Evolutionary conservation across 2,888 invertebrate genomes (phyloP).

Genomic region (Melinaea marsaeus): DNA sequence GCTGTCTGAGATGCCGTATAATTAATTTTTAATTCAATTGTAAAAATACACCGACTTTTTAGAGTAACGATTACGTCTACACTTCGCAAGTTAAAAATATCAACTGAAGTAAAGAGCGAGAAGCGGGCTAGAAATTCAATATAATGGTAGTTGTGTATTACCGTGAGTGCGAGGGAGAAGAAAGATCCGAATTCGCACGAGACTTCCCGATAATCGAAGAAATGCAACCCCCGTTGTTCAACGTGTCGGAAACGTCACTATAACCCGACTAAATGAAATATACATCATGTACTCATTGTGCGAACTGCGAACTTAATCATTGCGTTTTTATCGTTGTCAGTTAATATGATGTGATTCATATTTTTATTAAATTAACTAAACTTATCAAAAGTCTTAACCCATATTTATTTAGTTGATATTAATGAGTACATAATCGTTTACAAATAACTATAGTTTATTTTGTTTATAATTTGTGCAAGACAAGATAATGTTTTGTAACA

Average conservation of each 20-base stretch:
- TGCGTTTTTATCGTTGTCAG: neutral
- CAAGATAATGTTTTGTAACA: too few species aligned
- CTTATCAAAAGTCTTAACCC: neutral
- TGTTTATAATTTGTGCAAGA: too few species aligned
- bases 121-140: constrained; percentile 62
- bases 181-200: constrained; percentile 37
- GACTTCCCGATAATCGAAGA: constrained; percentile 39
- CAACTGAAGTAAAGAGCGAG: constrained; percentile 52
- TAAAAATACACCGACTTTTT: constrained; percentile 50
- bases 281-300: neutral
- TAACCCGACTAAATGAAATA: constrained; percentile 27
- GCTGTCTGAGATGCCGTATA: constrained; percentile 12
- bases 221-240: constrained; percentile 42
- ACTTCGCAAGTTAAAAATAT: constrained; percentile 60
- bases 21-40: constrained; percentile 49
- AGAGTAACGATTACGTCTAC: constrained; percentile 44
- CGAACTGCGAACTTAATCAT: neutral
- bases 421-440: too few species aligned
- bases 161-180: constrained; percentile 44
- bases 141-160: constrained; percentile 44
- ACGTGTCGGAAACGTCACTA: constrained; percentile 34
- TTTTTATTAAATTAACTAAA: neutral
- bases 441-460: too few species aligned
- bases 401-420: too few species aligned
- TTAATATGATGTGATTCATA: neutral